Evolutionary conservation across 2,797 vertebrate species (phyloP).

Genomic region (Poeciliopsis infans): DNA sequence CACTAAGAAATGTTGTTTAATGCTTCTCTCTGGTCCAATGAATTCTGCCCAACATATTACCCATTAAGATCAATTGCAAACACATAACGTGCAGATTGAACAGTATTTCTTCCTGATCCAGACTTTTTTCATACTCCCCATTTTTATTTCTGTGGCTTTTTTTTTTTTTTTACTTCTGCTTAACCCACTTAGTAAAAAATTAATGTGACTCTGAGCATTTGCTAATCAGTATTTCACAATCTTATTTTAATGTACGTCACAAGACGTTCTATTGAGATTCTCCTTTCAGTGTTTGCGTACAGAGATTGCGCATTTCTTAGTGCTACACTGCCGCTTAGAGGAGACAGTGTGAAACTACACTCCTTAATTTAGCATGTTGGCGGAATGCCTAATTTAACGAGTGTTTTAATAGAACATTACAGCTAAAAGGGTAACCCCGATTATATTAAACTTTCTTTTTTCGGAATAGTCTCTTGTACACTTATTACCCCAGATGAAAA

Average conservation of each 20-base stretch:
- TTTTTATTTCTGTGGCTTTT: constrained; percentile 26
- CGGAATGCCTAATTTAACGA: neutral
- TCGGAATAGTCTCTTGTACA: neutral
- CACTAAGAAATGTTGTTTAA: constrained; percentile 30
- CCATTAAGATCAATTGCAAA: constrained; percentile 35
- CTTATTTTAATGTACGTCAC: neutral
- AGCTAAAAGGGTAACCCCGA: neutral
- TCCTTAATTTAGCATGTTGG: neutral
- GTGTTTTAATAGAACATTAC: neutral
- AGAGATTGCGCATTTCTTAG: neutral
- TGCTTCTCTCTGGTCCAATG: constrained; percentile 23
- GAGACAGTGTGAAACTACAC: neutral
- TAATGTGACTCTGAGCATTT: neutral
- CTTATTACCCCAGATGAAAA: neutral
- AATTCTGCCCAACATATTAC: constrained; percentile 15
- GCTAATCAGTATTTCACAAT: neutral
- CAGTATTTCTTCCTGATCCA: constrained; percentile 45
- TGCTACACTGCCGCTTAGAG: neutral
- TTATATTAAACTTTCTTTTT: neutral
- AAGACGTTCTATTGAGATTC: neutral
- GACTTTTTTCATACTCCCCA: constrained; percentile 22
- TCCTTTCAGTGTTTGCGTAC: neutral
- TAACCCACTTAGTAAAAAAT: neutral
- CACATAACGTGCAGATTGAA: constrained; percentile 51
- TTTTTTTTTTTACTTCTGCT: constrained; percentile 48